Conservation (phyloP, 2,888 invertebrate species). For the Loripinus fragilis region DNA sequence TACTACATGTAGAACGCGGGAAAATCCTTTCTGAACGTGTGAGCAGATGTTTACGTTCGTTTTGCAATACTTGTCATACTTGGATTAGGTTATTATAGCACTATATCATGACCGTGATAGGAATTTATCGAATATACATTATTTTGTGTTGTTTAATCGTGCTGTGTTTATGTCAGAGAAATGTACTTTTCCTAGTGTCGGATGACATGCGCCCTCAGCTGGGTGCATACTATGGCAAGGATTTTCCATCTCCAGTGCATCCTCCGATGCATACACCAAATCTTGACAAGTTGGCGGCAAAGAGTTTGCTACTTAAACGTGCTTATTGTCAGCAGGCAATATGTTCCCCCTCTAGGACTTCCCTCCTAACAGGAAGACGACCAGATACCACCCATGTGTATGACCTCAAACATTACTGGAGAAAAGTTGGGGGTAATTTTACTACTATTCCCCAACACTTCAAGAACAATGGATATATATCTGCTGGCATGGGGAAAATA, state of each 20-base stretch:
- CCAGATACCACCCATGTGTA: slow-evolving; percentile 62
- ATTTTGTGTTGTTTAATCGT: not conserved
- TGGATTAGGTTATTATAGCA: too few relatives aligned
- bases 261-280: slow-evolving; percentile 65
- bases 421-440: slow-evolving; percentile 56
- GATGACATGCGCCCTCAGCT: slow-evolving; percentile 66
- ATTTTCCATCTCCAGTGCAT: slow-evolving; percentile 62
- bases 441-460: slow-evolving; percentile 64
- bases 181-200: slow-evolving; percentile 59
- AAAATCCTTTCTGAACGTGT: too few relatives aligned
- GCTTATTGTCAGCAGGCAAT: slow-evolving; percentile 63
- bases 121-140: not conserved
- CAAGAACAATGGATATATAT: slow-evolving; percentile 55
- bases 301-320: slow-evolving; percentile 59
- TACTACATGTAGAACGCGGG: too few relatives aligned
- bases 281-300: slow-evolving; percentile 61
- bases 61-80: too few relatives aligned
- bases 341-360: slow-evolving; percentile 62
- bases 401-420: slow-evolving; percentile 52
- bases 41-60: too few relatives aligned
- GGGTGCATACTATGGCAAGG: slow-evolving; percentile 51
- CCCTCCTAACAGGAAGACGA: slow-evolving; percentile 57
- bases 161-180: not conserved
- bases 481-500: slow-evolving; percentile 84
- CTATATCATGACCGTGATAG: too few relatives aligned